Evolutionary conservation across 2,888 invertebrate species (phyloP).

Genomic region (Nyleta sp.): DNA sequence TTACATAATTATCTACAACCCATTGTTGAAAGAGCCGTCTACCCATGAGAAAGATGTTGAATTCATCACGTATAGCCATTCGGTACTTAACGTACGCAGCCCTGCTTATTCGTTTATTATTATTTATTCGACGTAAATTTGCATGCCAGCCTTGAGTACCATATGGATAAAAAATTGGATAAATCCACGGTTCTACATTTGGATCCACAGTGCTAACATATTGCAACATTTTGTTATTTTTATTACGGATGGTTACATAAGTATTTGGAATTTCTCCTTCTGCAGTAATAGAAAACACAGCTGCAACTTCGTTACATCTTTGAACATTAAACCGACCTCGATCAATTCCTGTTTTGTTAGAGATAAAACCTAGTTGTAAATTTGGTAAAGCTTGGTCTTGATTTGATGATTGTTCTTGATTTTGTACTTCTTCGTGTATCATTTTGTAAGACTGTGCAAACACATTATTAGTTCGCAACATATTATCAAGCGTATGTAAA

Average conservation of each 20-base stretch:
- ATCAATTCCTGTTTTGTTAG: slow-evolving; percentile 59
- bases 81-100: not conserved
- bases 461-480: not conserved
- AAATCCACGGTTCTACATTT: slow-evolving; percentile 39
- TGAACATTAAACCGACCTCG: slow-evolving; percentile 36
- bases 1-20: not conserved
- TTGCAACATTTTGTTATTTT: slow-evolving; percentile 51
- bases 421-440: slow-evolving; percentile 8
- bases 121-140: no score
- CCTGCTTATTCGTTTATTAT: not conserved
- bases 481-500: not conserved
- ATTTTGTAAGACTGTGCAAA: slow-evolving; percentile 15
- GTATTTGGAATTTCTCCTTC: slow-evolving; percentile 64
- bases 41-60: not conserved
- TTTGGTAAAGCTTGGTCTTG: not conserved
- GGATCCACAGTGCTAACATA: slow-evolving; percentile 55
- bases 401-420: not conserved
- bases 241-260: slow-evolving; percentile 60
- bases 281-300: slow-evolving; percentile 61
- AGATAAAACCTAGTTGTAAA: not conserved
- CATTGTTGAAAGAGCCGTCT: not conserved
- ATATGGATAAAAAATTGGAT: slow-evolving; percentile 2
- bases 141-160: no score
- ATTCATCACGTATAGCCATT: not conserved
- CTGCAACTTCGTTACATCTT: slow-evolving; percentile 37